Percentiles rank a stretch among this genome's conserved stretches.
Conservation (phyloP, 2,888 invertebrate species). For the Drosophila bunnanda region DNA sequence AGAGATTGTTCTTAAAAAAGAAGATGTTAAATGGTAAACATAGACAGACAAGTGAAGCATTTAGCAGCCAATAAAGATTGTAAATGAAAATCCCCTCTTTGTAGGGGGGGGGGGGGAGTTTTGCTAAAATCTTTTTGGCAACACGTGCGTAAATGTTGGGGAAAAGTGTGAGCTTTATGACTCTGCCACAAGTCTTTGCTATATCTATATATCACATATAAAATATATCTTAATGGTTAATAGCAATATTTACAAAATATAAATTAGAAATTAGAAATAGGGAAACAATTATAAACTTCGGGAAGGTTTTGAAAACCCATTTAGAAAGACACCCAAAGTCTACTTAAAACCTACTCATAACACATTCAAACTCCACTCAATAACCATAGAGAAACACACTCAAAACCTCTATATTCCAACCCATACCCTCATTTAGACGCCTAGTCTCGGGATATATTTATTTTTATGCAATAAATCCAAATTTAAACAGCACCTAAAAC, state of each 20-base stretch:
- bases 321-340: too few relatives aligned
- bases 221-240: too few relatives aligned
- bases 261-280: too few relatives aligned
- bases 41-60: neutral
- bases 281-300: too few relatives aligned
- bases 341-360: too few relatives aligned
- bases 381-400: neutral
- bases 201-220: too few relatives aligned
- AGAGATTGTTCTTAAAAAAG: too few relatives aligned
- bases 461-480: slow-evolving; percentile 72
- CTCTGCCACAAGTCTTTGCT: slow-evolving; percentile 68
- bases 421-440: slow-evolving; percentile 11
- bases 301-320: too few relatives aligned
- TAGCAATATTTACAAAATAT: too few relatives aligned
- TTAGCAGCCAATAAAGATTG: neutral
- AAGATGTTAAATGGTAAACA: slow-evolving; percentile 8
- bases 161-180: slow-evolving; percentile 67
- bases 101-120: too few relatives aligned
- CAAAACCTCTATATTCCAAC: slow-evolving; percentile 1
- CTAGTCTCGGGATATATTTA: slow-evolving; percentile 42
- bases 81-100: neutral
- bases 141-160: slow-evolving; percentile 74
- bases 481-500: slow-evolving; percentile 75
- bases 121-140: slow-evolving; percentile 18
- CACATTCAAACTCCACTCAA: too few relatives aligned